Evolutionary conservation across 2,888 invertebrate species (phyloP), one percentile per base, ranked within the genome.

Genomic region (Cataglyphis livida): DNA sequence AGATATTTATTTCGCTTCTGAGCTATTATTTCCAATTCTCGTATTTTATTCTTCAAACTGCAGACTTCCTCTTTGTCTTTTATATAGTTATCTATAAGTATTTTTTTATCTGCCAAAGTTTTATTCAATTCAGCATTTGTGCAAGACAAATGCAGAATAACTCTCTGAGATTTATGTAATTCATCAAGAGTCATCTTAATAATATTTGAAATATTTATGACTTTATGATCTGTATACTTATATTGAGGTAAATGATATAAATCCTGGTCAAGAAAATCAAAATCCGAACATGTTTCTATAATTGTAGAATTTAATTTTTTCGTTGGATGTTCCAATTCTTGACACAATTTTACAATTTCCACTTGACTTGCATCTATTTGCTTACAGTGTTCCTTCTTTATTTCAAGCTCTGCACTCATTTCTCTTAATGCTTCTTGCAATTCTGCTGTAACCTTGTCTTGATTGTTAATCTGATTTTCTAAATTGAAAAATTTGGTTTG

Each of bases 1-100:
- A 89, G n/a, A 68, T 78, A 68, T 10, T 83, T 41, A 28, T 76
- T 57, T 0, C 35, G 82, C 90, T 93, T 81, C 86, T 90, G 28
- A 64, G 84, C 79, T 28, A 73, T 66, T 61, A 35, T 62, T 38
- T 87, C 71, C 12, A 91, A 28, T 18, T 83, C 66, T 18, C 84
- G 66, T 18, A 91, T 6, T 54, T 87, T 59, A 7, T 76, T 83
- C 35, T 81, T 78, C 0, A 92, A 57, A n/a, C 86, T 71, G 3
- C 65, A 12, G 1, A 86, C 85, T 44, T 86, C 83, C 83, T 87
- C 61, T 84, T 86, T 65, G 32, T 70, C 65, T 51, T 85, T 81
- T 18, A 25, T 44, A 25, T 74, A 64, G 15, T 71, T 83, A 28
- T 82, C 82, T 1, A 82, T 10, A 7, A 71, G 73, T 81, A 61